Conservation (phyloP, 2,888 invertebrate genomes). For the Eupithecia exiguata region DNA sequence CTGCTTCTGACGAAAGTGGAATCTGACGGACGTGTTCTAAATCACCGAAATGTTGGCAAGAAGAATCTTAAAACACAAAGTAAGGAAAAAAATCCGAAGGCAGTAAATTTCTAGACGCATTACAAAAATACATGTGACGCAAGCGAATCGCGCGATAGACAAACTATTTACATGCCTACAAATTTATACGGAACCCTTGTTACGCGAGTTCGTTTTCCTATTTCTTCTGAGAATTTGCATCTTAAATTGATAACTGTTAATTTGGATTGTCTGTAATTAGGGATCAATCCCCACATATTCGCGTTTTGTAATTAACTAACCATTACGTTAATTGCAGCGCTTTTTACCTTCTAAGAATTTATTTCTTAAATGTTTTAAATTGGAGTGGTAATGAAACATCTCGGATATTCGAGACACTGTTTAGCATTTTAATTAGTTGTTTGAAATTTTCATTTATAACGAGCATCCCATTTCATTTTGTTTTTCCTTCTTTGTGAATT, state of each 20-base stretch:
- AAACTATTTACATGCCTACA: neutral
- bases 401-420: conserved; percentile 25
- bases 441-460: conserved; percentile 41
- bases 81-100: neutral
- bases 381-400: conserved; percentile 32
- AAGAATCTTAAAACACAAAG: neutral
- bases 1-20: too few relatives aligned
- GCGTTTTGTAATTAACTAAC: neutral
- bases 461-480: conserved; percentile 35
- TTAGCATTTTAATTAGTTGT: conserved; percentile 42
- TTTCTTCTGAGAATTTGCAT: neutral
- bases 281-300: neutral
- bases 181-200: neutral
- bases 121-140: neutral
- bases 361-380: conserved; percentile 18
- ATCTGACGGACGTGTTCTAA: too few relatives aligned
- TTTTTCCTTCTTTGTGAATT: conserved; percentile 32
- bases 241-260: neutral
- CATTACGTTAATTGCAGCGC: neutral
- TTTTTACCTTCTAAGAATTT: neutral
- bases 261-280: neutral
- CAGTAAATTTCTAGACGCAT: neutral
- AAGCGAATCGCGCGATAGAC: neutral
- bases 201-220: neutral
- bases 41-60: too few relatives aligned